Evolutionary conservation across 1,140 invertebrate species (phyloP).

Genomic region (Diachasmimorpha longicaudata): DNA sequence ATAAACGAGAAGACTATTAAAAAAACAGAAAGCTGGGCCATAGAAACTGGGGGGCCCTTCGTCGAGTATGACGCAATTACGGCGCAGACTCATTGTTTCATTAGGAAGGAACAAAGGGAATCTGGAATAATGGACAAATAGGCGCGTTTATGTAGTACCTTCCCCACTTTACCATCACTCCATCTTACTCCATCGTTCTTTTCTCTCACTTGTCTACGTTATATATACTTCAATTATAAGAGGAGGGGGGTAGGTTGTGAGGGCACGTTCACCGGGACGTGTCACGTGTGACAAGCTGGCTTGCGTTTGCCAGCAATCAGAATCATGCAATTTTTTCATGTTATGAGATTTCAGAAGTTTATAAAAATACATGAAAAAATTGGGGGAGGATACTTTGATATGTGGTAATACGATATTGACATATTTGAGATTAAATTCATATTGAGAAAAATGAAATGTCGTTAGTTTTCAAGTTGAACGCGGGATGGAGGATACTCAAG

Average conservation of each 20-base stretch:
- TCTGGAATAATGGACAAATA: constrained; percentile 65
- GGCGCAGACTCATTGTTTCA: constrained; percentile 64
- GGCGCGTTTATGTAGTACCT: constrained; percentile 61
- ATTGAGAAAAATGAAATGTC: constrained; percentile 40
- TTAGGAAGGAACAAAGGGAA: constrained; percentile 62
- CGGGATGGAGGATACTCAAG: constrained; percentile 24
- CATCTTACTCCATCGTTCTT: constrained; percentile 11
- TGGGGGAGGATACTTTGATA: not conserved
- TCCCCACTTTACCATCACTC: constrained; percentile 36
- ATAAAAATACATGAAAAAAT: too few relatives aligned
- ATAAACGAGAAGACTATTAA: not conserved
- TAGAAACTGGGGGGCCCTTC: constrained; percentile 27
- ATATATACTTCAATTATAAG: constrained; percentile 1
- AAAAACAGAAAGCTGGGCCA: constrained; percentile 21
- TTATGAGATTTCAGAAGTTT: too few relatives aligned
- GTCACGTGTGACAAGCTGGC: not conserved
- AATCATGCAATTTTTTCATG: too few relatives aligned
- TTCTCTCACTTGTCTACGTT: constrained; percentile 2
- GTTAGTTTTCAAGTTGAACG: constrained; percentile 5
- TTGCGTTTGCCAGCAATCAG: too few relatives aligned
- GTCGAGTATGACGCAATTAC: constrained; percentile 59
- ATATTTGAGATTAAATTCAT: constrained; percentile 60
- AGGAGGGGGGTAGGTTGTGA: constrained; percentile 41
- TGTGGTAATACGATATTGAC: constrained; percentile 34
- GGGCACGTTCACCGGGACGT: constrained; percentile 31